Evolutionary conservation across 2,888 invertebrate species (phyloP).

Genomic region (Agrochola macilenta): DNA sequence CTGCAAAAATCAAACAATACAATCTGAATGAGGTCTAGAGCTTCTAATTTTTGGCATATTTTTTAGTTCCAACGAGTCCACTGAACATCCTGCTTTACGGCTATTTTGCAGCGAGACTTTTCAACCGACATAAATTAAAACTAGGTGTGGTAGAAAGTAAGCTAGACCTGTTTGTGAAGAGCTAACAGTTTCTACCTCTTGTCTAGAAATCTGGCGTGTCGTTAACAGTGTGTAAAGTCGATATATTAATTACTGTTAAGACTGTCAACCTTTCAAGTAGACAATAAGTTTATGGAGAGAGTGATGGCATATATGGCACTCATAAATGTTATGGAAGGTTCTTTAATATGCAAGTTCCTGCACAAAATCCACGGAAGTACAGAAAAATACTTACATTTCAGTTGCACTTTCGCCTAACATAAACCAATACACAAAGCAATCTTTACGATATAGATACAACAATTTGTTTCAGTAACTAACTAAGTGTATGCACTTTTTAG

Average conservation of each 20-base stretch:
- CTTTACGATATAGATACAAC: neutral
- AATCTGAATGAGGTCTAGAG: neutral
- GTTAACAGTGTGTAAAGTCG: slow-evolving; percentile 24
- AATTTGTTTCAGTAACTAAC: neutral
- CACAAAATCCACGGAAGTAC: neutral
- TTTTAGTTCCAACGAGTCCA: neutral
- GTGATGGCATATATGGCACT: neutral
- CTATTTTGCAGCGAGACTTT: slow-evolving; percentile 4
- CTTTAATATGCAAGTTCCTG: neutral
- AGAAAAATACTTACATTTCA: neutral
- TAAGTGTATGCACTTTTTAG: neutral
- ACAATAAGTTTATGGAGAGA: neutral
- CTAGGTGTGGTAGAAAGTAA: slow-evolving; percentile 56
- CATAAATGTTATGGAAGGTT: neutral
- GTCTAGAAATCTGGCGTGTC: slow-evolving; percentile 51
- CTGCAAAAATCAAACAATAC: neutral
- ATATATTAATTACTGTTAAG: slow-evolving; percentile 21
- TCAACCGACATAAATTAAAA: slow-evolving; percentile 49
- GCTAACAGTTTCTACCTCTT: slow-evolving; percentile 50
- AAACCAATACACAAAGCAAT: neutral
- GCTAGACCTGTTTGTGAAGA: slow-evolving; percentile 58
- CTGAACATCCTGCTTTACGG: slow-evolving; percentile 17
- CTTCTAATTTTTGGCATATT: neutral
- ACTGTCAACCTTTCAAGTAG: neutral
- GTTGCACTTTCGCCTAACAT: neutral